These are phyloP conservation scores for Brachypterus glaber DNA, from an alignment of 2,888 invertebrate genomes.

Conservation along the genomic window DNA sequence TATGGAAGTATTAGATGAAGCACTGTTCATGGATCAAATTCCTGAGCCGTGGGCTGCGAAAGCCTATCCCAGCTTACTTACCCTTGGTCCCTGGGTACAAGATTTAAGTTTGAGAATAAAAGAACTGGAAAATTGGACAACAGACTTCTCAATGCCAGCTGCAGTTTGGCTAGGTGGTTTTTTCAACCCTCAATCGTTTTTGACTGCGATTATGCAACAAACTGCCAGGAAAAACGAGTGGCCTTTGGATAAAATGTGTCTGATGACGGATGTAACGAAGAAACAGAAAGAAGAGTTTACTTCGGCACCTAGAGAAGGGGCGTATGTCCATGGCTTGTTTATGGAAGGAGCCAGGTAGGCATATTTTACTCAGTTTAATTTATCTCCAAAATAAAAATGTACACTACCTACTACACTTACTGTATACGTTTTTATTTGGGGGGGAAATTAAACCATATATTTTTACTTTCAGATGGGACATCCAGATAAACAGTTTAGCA, in stretches of 20 bases:
- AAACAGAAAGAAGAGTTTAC: constrained; percentile 75
- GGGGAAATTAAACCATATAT: background rate
- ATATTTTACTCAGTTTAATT: too few relatives aligned
- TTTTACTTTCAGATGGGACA: constrained; percentile 83
- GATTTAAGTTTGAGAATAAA: constrained; percentile 71
- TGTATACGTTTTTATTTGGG: background rate
- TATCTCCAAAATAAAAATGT: background rate
- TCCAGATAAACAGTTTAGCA: constrained; percentile 61
- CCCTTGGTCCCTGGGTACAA: constrained; percentile 74
- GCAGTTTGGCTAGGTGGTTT: constrained; percentile 91
- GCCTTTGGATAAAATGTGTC: constrained; percentile 92
- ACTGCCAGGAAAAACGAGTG: constrained; percentile 92
- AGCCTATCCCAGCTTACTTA: constrained; percentile 81
- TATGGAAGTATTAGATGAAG: constrained; percentile 81
- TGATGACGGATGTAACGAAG: constrained; percentile 91
- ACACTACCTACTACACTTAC: background rate
- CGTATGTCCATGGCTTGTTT: constrained; percentile 77
- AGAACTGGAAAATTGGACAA: constrained; percentile 80
- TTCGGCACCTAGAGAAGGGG: constrained; percentile 82
- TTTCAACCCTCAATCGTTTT: constrained; percentile 93
- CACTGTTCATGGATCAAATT: constrained; percentile 84
- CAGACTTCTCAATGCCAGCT: constrained; percentile 77
- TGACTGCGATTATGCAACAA: constrained; percentile 96
- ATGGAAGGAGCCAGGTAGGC: constrained; percentile 74
- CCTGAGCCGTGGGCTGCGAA: constrained; percentile 75